Evolutionary conservation across 2,797 vertebrate genomes (phyloP).

Genomic region (Fistularia tabacaria): DNA sequence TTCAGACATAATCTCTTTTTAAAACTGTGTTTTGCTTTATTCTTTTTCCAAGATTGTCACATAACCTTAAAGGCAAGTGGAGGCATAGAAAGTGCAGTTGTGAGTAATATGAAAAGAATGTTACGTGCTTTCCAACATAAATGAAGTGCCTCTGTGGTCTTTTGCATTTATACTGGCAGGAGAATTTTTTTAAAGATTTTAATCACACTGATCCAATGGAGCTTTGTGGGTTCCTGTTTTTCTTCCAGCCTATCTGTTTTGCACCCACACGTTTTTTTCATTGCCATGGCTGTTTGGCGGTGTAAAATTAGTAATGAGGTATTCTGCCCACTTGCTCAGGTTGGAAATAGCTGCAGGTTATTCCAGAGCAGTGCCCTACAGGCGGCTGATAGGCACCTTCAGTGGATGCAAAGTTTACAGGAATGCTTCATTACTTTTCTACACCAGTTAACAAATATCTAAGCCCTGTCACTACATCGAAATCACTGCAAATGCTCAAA

Average conservation of each 20-base stretch:
- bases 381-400: constrained; percentile 12
- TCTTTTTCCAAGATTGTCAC: not conserved
- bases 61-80: constrained; percentile 3
- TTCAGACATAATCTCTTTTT: no score
- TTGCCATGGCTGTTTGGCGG: constrained; percentile 14
- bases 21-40: no score
- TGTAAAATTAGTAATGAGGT: constrained; percentile 51
- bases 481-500: constrained; percentile 4
- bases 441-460: constrained; percentile 15
- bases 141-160: constrained; percentile 17
- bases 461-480: not conserved
- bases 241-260: not conserved
- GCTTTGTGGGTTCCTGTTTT: not conserved
- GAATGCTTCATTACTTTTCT: not conserved
- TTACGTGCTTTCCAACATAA: constrained; percentile 30
- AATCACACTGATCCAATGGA: constrained; percentile 19
- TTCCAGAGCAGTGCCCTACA: constrained; percentile 49
- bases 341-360: constrained; percentile 63
- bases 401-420: constrained; percentile 8
- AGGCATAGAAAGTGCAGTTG: constrained; percentile 5
- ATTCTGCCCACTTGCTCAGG: constrained; percentile 41
- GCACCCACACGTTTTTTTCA: constrained; percentile 6
- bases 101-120: constrained; percentile 46
- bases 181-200: constrained; percentile 9
- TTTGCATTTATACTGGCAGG: constrained; percentile 8